Evolutionary conservation across 2,113 vertebrate species (phyloP).

Genomic region (Calidris pygmaea): DNA sequence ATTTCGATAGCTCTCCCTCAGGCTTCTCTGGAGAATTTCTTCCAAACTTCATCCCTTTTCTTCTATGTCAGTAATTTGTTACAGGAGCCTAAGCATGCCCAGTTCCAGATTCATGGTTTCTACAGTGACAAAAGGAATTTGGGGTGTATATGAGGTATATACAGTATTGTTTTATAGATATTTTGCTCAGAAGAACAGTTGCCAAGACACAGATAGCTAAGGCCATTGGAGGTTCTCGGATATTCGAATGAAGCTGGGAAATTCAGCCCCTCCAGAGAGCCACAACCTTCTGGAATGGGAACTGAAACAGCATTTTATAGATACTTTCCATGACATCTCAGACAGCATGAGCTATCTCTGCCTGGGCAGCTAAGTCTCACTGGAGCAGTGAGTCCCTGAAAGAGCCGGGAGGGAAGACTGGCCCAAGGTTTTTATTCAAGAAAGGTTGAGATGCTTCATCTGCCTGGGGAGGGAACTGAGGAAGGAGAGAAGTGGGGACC

Average conservation of each 20-base stretch:
- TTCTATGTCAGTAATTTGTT: not conserved
- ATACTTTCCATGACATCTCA: not conserved
- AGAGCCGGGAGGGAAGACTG: not conserved
- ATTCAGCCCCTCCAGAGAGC: not conserved
- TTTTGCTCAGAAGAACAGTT: not conserved
- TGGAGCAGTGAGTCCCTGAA: not conserved
- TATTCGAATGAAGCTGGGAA: not conserved
- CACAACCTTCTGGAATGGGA: not conserved
- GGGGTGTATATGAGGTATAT: not conserved
- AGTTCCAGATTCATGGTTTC: not conserved
- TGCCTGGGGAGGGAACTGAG: not conserved
- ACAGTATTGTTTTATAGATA: not conserved
- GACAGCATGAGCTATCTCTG: not conserved
- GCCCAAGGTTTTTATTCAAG: not conserved
- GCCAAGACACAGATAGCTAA: not conserved
- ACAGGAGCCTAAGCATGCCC: not conserved
- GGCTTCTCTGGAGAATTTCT: not conserved
- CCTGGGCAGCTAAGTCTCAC: not conserved
- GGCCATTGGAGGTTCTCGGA: not conserved
- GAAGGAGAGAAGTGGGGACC: not conserved
- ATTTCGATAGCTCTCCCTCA: not conserved
- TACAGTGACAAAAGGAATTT: not conserved
- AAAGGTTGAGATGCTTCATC: not conserved
- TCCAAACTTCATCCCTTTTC: not conserved
- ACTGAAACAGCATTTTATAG: not conserved